These are phyloP conservation scores for Mechanitis mazaeus DNA, from an alignment of 2,888 invertebrate species.

Conservation along the genomic window DNA sequence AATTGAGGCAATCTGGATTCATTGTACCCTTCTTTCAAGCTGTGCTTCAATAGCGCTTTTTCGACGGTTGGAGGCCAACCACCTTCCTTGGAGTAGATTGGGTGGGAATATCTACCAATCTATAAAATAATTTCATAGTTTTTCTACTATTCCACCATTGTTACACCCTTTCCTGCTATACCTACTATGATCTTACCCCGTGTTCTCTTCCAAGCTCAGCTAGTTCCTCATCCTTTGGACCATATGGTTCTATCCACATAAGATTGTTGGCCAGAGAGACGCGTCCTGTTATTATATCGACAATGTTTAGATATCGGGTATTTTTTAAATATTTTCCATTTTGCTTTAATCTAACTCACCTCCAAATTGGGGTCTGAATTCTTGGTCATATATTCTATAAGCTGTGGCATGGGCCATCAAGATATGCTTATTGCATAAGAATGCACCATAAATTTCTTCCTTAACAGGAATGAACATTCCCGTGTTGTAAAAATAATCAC, in stretches of 20 bases:
- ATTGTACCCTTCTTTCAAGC: conserved; percentile 37
- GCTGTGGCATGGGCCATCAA: conserved; percentile 82
- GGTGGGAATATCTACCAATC: conserved; percentile 58
- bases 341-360: conserved; percentile 45
- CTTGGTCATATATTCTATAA: conserved; percentile 76
- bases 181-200: conserved; percentile 22
- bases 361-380: conserved; percentile 67
- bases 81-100: conserved; percentile 48
- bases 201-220: conserved; percentile 35
- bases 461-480: conserved; percentile 51
- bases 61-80: conserved; percentile 47
- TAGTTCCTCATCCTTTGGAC: conserved; percentile 27
- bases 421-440: conserved; percentile 79
- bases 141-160: no score
- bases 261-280: conserved; percentile 35
- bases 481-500: conserved; percentile 55
- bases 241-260: conserved; percentile 35
- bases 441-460: conserved; percentile 67
- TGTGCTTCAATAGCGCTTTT: conserved; percentile 36
- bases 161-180: not conserved
- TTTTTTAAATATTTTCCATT: not conserved
- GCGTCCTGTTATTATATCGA: conserved; percentile 30
- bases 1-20: conserved; percentile 57
- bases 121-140: conserved; percentile 28
- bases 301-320: not conserved